Base-by-base conservation (phyloP, 2,888 invertebrate species). In the Agrotis segetum region DNA sequence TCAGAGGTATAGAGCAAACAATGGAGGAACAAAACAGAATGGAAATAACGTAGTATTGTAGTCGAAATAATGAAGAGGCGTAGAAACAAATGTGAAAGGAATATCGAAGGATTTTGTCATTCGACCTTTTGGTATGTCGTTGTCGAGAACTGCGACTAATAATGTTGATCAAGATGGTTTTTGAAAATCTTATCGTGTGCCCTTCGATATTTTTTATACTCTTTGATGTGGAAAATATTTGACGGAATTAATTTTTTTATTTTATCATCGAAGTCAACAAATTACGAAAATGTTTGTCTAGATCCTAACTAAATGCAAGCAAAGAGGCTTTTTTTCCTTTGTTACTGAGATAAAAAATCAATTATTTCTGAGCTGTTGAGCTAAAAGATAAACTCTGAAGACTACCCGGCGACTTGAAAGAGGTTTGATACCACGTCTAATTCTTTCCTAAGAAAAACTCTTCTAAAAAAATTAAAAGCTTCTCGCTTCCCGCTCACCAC, bases 61-160 rank as follows among this genome's bases (percentile, higher is more conserved):
- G 49, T 58, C 21, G 58, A 70, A 82, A 76, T 77, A 83, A 74
- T 80, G 70, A 80, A 72, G 74, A 75, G 55, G 34, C 19, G 55
- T 14, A 67, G 62, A 67, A 53, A 69, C 61, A 73, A 80, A 79
- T 67, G 70, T 79, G 75, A 71, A 61, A 62, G 56, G 69, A 72
- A 72, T 67, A 64, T 52, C 19, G 60, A 44, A 64, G 68, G 59
- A 56, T 58, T 60, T 47, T 52, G 56, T 58, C 64, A 47, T 74
- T 56, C 13, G 67, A 65, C 49, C 67, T 75, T 71, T 64, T 29
- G 49, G 52, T 66, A 60, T 67, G 63, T 61, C 63, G 29, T 56
- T 67, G 63, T 61, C 63, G 29, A 64, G 72, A 60, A 63, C 49
- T 68, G 58, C 47, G 47, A 59, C 58, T 46, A 56, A 58, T 58